Conservation (phyloP, 30 jellyfish, hydroid and myxozoan species). For the Pelagia noctiluca region DNA sequence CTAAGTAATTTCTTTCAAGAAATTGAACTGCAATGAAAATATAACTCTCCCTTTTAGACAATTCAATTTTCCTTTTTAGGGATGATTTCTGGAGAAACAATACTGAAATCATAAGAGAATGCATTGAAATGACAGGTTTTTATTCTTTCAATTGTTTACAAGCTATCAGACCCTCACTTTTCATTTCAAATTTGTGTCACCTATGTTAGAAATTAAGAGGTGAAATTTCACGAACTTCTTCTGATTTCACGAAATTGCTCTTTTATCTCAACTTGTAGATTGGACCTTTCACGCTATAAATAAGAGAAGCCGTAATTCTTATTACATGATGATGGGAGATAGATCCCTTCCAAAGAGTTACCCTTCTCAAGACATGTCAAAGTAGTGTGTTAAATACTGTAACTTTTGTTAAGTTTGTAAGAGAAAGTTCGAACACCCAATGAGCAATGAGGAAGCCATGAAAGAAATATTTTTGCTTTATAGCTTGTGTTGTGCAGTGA, state of each 20-base stretch:
- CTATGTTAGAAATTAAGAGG: neutral
- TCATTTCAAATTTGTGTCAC: neutral
- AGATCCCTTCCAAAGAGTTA: too few relatives aligned
- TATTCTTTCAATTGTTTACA: neutral
- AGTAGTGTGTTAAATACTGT: too few relatives aligned
- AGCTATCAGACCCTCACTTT: neutral
- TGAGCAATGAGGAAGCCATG: neutral
- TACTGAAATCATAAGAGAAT: constrained; percentile 39
- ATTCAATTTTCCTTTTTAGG: constrained; percentile 33
- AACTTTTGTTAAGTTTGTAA: neutral
- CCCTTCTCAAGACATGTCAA: too few relatives aligned
- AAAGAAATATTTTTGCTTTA: neutral
- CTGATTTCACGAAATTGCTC: too few relatives aligned
- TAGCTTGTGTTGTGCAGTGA: neutral
- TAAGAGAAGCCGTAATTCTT: too few relatives aligned
- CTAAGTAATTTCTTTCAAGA: too few relatives aligned
- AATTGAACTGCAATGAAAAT: too few relatives aligned
- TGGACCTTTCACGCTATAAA: too few relatives aligned
- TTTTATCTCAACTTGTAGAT: too few relatives aligned
- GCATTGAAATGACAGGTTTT: constrained; percentile 75
- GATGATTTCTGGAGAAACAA: constrained; percentile 50
- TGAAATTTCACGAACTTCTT: too few relatives aligned
- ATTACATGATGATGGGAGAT: too few relatives aligned
- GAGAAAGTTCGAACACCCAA: neutral
- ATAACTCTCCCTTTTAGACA: neutral